Percentiles rank a stretch among this genome's conserved stretches.
phyloP scores from a whole-genome alignment of 2,888 invertebrate genomes.

The Coelogynopora nodosa region DNA sequence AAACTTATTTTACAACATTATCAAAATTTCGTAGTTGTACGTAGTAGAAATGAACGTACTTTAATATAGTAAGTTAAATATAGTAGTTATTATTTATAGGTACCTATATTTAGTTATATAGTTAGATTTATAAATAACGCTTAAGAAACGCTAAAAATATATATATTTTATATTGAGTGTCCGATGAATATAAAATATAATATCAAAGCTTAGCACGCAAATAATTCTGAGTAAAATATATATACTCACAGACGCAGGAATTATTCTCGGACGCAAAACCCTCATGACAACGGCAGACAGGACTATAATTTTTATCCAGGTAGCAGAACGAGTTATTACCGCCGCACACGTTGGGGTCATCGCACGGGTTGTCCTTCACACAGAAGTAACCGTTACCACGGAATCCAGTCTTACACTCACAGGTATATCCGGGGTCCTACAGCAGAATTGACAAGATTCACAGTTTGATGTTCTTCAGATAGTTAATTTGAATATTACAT shows the following conservation, averaged over 20 bases:
- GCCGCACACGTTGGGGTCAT: constrained; percentile 13
- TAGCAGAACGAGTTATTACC: background rate
- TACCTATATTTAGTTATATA: no score
- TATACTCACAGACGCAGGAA: constrained; percentile 33
- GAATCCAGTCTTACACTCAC: constrained; percentile 47
- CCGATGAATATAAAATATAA: background rate
- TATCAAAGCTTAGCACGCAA: no score
- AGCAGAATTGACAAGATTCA: background rate
- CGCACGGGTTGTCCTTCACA: constrained; percentile 35
- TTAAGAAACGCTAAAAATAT: background rate
- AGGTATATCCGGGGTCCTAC: constrained; percentile 43
- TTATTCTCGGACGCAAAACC: background rate
- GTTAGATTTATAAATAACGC: no score
- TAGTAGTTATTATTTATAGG: no score
- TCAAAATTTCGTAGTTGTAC: no score
- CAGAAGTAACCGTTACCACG: constrained; percentile 45
- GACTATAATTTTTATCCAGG: background rate
- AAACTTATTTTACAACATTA: no score
- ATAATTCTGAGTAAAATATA: background rate
- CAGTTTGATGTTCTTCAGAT: background rate
- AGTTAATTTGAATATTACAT: background rate
- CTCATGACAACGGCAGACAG: background rate
- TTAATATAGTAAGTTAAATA: no score
- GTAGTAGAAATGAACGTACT: no score
- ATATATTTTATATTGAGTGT: background rate